Conservation (phyloP, 2,113 vertebrate genomes). For the Arenaria interpres region DNA sequence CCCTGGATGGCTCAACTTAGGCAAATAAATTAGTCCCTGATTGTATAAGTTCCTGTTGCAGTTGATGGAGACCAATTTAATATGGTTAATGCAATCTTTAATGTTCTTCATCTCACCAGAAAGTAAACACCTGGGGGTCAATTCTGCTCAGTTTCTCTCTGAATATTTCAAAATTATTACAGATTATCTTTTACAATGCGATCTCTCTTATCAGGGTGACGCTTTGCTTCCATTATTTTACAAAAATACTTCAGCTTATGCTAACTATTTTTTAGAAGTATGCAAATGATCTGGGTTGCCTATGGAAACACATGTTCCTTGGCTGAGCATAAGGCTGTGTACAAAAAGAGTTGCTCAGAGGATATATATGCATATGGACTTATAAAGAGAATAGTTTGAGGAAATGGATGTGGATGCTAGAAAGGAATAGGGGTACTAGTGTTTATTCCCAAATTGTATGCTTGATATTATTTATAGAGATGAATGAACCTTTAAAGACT, state of each 20-base stretch:
- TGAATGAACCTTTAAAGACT: background rate
- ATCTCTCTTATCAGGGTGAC: background rate
- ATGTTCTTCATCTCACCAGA: background rate
- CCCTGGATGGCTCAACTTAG: background rate
- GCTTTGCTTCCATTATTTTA: background rate
- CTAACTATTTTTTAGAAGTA: background rate
- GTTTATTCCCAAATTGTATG: background rate
- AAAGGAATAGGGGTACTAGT: background rate
- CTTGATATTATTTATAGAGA: slow-evolving; percentile 29
- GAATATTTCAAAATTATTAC: background rate
- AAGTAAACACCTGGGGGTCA: background rate
- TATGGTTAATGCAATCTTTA: background rate
- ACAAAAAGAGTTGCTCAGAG: background rate
- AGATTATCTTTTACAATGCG: background rate
- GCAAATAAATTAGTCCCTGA: background rate
- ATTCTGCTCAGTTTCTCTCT: background rate
- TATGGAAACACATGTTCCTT: slow-evolving; percentile 32
- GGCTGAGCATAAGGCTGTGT: background rate
- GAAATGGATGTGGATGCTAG: background rate
- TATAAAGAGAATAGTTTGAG: background rate
- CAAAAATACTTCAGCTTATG: background rate
- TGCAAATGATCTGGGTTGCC: slow-evolving; percentile 26
- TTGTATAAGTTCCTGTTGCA: background rate
- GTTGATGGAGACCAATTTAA: background rate
- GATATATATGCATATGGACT: background rate